These are phyloP conservation scores for Drosophila diplacantha DNA, from an alignment of 2,888 invertebrate species.

Conservation along the genomic window DNA sequence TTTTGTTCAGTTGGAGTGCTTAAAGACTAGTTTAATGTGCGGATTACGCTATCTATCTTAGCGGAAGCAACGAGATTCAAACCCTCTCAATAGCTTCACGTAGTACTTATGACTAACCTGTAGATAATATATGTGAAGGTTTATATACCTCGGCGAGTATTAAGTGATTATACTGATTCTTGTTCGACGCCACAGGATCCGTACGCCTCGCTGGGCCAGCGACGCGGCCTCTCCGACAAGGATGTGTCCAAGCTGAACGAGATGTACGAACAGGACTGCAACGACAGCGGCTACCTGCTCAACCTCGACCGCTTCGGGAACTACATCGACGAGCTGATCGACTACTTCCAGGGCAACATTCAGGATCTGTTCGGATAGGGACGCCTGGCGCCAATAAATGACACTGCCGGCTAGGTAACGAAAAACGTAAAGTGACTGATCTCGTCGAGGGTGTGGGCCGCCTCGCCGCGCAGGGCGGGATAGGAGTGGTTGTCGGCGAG, in stretches of 20 bases:
- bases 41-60: neutral
- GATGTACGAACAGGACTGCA: conserved; percentile 79
- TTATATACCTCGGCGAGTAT: neutral
- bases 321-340: conserved; percentile 67
- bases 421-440: conserved; percentile 76
- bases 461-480: conserved; percentile 71
- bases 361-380: conserved; percentile 55
- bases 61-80: conserved; percentile 6
- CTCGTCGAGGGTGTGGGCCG: conserved; percentile 75
- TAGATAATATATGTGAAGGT: neutral
- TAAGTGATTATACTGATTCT: neutral
- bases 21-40: neutral
- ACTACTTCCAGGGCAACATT: conserved; percentile 63
- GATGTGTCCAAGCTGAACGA: conserved; percentile 79
- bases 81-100: neutral
- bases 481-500: conserved; percentile 69
- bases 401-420: conserved; percentile 41
- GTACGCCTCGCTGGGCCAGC: conserved; percentile 79
- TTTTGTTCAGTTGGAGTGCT: neutral
- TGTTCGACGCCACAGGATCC: conserved; percentile 73
- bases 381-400: conserved; percentile 23
- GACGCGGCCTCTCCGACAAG: conserved; percentile 79
- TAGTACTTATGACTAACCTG: neutral
- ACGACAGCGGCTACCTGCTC: conserved; percentile 51
- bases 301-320: conserved; percentile 62